Evolutionary conservation across 2,888 invertebrate species (phyloP).

Genomic region (Cylloceria caligata): DNA sequence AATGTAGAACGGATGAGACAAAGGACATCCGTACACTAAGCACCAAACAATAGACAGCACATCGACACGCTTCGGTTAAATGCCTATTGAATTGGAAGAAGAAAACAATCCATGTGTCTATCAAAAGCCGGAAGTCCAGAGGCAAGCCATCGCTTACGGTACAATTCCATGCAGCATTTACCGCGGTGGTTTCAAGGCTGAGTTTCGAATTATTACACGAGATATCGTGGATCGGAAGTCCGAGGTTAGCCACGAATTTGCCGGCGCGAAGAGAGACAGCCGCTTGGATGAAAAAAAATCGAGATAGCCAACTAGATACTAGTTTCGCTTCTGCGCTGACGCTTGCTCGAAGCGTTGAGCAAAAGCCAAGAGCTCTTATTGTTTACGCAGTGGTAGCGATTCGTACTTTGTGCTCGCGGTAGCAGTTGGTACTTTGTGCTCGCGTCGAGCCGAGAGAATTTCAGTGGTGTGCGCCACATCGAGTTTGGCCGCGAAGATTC

Average conservation of each 20-base stretch:
- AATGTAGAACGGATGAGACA: constrained; percentile 7
- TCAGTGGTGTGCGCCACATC: constrained; percentile 22
- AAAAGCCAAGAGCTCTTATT: constrained; percentile 16
- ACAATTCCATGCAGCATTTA: neutral
- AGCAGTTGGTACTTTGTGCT: neutral
- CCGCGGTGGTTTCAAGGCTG: neutral
- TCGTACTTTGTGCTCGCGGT: constrained; percentile 5
- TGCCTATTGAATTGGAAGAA: constrained; percentile 4
- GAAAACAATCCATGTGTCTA: neutral
- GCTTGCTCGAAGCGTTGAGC: constrained; percentile 50
- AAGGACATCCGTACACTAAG: neutral
- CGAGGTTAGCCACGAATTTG: constrained; percentile 43
- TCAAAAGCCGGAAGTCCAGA: constrained; percentile 43
- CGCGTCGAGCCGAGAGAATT: constrained; percentile 11
- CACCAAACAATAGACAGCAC: constrained; percentile 1
- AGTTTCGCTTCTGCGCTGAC: constrained; percentile 38
- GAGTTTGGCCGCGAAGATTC: constrained; percentile 40
- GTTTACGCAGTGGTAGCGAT: neutral
- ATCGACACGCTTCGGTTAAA: constrained; percentile 7
- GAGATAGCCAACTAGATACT: neutral
- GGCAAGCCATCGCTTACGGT: constrained; percentile 11
- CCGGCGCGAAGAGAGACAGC: neutral
- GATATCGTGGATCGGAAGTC: constrained; percentile 39
- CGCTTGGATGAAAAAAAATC: neutral
- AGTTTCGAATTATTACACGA: neutral